A percentile compares a stretch with the other conserved stretches of the same genome.
Conservation (phyloP, 2,113 vertebrate genomes). For the Cavia aperea region DNA sequence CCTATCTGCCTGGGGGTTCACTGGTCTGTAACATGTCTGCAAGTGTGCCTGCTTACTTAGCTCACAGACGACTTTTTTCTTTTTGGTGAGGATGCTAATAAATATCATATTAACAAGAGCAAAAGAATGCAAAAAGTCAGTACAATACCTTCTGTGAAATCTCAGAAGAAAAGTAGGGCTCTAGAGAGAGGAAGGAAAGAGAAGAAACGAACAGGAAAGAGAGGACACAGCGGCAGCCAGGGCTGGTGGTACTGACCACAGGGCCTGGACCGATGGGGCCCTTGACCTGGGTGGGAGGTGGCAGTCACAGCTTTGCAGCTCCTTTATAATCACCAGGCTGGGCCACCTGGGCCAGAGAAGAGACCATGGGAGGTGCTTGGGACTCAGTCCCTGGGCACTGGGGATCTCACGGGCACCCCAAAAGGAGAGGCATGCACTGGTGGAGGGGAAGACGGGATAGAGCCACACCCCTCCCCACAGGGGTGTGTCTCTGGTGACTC, state of each 20-base stretch:
- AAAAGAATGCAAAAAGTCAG: neutral
- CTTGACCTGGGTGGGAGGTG: too few species aligned
- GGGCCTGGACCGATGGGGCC: neutral
- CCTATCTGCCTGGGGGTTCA: neutral
- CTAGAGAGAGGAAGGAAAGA: neutral
- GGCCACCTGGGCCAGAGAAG: rapidly evolving
- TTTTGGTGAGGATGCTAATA: neutral
- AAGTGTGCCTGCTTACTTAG: neutral
- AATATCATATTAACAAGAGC: neutral
- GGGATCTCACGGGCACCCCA: neutral
- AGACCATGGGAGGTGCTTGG: rapidly evolving
- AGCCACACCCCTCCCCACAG: neutral
- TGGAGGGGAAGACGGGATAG: rapidly evolving
- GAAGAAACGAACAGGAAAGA: too few species aligned
- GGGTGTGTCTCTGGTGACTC: neutral
- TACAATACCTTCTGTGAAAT: neutral
- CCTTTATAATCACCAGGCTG: neutral
- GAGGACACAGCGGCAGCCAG: neutral
- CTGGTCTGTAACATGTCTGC: neutral
- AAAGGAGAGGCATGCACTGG: neutral
- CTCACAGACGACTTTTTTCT: neutral
- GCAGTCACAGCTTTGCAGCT: neutral
- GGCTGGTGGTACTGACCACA: neutral
- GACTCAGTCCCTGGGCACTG: neutral
- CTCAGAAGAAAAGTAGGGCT: neutral